A percentile compares a stretch with the other conserved stretches of the same genome.
phyloP scores from a whole-genome alignment of 2,888 invertebrate species.

The Melanchra persicariae region DNA sequence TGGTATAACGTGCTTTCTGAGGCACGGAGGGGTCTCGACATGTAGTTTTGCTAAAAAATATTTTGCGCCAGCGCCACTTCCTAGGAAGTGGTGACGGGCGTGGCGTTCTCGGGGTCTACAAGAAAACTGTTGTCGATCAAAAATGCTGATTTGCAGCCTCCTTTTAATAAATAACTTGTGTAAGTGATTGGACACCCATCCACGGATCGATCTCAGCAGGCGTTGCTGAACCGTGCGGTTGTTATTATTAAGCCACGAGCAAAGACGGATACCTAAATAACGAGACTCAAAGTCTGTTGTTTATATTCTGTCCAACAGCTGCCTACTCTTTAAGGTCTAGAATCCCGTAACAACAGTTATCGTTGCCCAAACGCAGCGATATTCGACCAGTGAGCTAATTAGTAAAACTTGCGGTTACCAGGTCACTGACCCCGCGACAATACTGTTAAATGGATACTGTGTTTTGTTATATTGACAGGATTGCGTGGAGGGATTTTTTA shows the following conservation, averaged over 20 bases:
- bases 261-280: neutral
- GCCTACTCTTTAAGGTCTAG: slow-evolving; percentile 37
- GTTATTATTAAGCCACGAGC: too few relatives aligned
- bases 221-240: neutral
- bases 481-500: slow-evolving; percentile 7
- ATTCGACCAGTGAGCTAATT: slow-evolving; percentile 57
- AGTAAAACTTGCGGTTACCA: slow-evolving; percentile 55
- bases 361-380: slow-evolving; percentile 45
- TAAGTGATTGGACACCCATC: too few relatives aligned
- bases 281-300: neutral
- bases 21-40: too few relatives aligned
- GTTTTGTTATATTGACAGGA: slow-evolving; percentile 21
- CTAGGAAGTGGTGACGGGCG: too few relatives aligned
- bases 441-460: slow-evolving; percentile 21
- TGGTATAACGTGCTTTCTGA: too few relatives aligned
- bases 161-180: too few relatives aligned
- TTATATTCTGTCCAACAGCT: slow-evolving; percentile 33
- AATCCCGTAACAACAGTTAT: slow-evolving; percentile 55
- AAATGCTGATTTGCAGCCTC: too few relatives aligned
- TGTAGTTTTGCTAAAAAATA: too few relatives aligned
- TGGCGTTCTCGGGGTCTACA: too few relatives aligned
- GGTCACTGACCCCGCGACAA: slow-evolving; percentile 52
- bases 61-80: too few relatives aligned
- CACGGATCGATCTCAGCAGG: too few relatives aligned
- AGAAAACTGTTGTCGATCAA: too few relatives aligned